Conservation (phyloP, 37 sponge, comb jelly and placozoan species). For the Aplysina aerophoba region DNA sequence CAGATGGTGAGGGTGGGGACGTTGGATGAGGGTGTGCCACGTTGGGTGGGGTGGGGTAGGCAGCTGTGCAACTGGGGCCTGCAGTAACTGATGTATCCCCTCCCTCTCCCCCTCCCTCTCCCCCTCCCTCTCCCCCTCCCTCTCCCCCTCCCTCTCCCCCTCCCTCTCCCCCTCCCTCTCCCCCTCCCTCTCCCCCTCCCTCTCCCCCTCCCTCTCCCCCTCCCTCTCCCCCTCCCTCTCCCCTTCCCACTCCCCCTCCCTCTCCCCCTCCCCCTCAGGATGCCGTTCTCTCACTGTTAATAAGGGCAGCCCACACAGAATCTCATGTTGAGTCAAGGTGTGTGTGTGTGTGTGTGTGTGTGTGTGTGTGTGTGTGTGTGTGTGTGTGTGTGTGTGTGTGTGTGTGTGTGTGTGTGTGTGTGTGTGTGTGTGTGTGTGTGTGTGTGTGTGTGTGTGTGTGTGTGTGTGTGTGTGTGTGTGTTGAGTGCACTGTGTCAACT, state of each 20-base stretch:
- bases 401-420: background rate
- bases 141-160: background rate
- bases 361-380: background rate
- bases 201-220: conserved; percentile 25
- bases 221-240: background rate
- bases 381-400: background rate
- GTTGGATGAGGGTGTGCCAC: too few relatives aligned
- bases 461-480: background rate
- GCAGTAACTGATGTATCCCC: background rate
- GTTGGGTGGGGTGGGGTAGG: too few relatives aligned
- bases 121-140: conserved; percentile 7
- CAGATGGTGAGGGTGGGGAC: too few relatives aligned
- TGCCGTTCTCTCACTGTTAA: conserved; percentile 40
- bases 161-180: background rate
- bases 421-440: background rate
- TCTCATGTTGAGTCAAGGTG: conserved; percentile 38
- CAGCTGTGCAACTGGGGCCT: too few relatives aligned
- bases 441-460: background rate
- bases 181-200: background rate
- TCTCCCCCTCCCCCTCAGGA: conserved; percentile 33
- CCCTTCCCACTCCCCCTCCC: background rate
- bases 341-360: background rate
- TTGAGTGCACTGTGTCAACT: too few relatives aligned
- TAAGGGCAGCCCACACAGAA: conserved; percentile 52
- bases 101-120: conserved; percentile 41